These are phyloP conservation scores for Glyphotaelius pellucidus DNA, from an alignment of 2,888 invertebrate genomes.

Conservation along the genomic window DNA sequence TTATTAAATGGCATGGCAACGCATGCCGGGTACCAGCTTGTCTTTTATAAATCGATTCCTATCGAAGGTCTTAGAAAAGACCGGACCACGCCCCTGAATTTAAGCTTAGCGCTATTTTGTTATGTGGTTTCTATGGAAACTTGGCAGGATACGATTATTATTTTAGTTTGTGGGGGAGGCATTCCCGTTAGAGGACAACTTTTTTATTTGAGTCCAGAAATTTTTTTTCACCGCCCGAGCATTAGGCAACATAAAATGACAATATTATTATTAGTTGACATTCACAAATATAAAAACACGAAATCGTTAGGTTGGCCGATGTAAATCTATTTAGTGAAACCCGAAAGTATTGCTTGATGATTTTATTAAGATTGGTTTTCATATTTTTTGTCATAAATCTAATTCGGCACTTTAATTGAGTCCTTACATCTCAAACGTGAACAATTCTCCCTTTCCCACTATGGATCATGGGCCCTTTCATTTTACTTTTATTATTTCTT, in stretches of 20 bases:
- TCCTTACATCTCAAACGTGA: neutral
- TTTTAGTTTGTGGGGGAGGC: neutral
- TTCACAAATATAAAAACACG: too few relatives aligned
- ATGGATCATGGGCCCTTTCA: neutral
- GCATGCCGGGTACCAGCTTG: too few relatives aligned
- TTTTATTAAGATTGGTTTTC: too few relatives aligned
- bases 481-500: too few relatives aligned
- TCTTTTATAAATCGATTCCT: neutral
- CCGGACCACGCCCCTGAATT: slow-evolving; percentile 16
- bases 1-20: too few relatives aligned
- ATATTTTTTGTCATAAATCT: too few relatives aligned
- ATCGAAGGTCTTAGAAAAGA: neutral
- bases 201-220: neutral
- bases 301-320: too few relatives aligned
- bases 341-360: too few relatives aligned
- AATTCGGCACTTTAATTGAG: too few relatives aligned
- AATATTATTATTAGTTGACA: neutral
- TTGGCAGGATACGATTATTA: neutral
- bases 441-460: neutral
- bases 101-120: neutral
- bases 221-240: neutral
- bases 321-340: too few relatives aligned
- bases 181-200: neutral
- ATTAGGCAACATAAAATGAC: neutral
- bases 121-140: neutral